phyloP scores from a whole-genome alignment of 2,113 vertebrate genomes.

The Opisthocomus hoazin region DNA sequence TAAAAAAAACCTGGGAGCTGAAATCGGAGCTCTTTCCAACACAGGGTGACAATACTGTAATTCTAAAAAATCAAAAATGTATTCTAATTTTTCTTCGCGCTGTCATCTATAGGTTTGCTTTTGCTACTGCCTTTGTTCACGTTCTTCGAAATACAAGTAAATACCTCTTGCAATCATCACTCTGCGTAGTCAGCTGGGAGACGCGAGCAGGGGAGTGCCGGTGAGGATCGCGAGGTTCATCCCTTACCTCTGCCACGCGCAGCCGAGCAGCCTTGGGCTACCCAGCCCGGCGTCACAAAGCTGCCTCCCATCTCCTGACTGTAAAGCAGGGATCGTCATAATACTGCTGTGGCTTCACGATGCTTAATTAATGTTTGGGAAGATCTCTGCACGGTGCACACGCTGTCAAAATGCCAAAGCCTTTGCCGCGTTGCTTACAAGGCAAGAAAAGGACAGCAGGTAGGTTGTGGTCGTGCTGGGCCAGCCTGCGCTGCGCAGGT shows the following conservation, averaged over 20 bases:
- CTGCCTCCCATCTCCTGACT: background rate
- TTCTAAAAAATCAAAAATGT: background rate
- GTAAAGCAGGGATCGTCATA: background rate
- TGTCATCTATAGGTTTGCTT: background rate
- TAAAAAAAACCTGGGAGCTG: background rate
- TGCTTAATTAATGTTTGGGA: background rate
- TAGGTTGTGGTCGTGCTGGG: background rate
- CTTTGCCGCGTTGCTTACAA: background rate
- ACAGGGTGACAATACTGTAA: background rate
- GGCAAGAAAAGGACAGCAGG: background rate
- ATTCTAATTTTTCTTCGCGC: background rate
- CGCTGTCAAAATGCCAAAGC: background rate
- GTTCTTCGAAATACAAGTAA: constrained; percentile 11
- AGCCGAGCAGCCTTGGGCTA: background rate
- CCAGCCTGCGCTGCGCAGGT: background rate
- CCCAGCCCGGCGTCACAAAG: background rate
- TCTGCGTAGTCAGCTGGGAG: background rate
- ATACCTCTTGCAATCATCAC: background rate
- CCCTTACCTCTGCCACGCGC: background rate
- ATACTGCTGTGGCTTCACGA: background rate
- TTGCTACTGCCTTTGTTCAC: background rate
- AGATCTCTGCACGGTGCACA: background rate
- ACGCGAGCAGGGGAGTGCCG: accelerated
- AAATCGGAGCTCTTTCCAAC: constrained; percentile 7
- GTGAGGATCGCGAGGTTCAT: background rate